These are phyloP conservation scores for Sciaenops ocellatus DNA, from an alignment of 2,797 vertebrate genomes.

Conservation along the genomic window DNA sequence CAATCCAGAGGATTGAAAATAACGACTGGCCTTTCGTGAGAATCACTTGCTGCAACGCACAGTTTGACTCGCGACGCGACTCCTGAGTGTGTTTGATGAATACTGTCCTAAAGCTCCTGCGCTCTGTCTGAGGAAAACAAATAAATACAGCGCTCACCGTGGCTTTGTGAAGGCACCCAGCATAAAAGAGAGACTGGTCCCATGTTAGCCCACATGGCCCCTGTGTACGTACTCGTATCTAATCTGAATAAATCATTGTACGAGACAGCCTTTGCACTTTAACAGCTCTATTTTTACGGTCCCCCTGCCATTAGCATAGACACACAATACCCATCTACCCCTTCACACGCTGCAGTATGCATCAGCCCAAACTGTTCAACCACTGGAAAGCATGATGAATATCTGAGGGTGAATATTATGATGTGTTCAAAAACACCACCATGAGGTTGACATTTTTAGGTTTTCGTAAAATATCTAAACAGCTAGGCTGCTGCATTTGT, in stretches of 20 bases:
- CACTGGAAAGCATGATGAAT: not conserved
- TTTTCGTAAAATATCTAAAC: not conserved
- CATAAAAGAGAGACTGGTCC: conserved; percentile 13
- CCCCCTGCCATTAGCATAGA: conserved; percentile 31
- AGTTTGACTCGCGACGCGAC: conserved; percentile 19
- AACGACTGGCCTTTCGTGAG: conserved; percentile 17
- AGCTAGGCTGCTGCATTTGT: no score
- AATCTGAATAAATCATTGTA: conserved; percentile 75
- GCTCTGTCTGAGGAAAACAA: conserved; percentile 22
- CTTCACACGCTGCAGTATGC: conserved; percentile 32
- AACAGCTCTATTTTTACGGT: conserved; percentile 61
- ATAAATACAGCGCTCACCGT: conserved; percentile 22
- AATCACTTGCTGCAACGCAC: conserved; percentile 8
- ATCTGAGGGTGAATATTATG: not conserved
- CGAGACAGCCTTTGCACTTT: conserved; percentile 49
- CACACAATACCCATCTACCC: conserved; percentile 35
- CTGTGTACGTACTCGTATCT: conserved; percentile 15
- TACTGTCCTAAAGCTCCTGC: conserved; percentile 5
- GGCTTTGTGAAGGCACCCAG: conserved; percentile 1
- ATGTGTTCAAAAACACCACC: not conserved
- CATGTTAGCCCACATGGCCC: conserved; percentile 12
- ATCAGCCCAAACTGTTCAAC: conserved; percentile 20
- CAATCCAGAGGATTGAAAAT: conserved; percentile 28
- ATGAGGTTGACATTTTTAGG: not conserved
- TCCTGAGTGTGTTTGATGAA: conserved; percentile 14